phyloP scores from a whole-genome alignment of 2,797 vertebrate species.

The Chanos chanos region DNA sequence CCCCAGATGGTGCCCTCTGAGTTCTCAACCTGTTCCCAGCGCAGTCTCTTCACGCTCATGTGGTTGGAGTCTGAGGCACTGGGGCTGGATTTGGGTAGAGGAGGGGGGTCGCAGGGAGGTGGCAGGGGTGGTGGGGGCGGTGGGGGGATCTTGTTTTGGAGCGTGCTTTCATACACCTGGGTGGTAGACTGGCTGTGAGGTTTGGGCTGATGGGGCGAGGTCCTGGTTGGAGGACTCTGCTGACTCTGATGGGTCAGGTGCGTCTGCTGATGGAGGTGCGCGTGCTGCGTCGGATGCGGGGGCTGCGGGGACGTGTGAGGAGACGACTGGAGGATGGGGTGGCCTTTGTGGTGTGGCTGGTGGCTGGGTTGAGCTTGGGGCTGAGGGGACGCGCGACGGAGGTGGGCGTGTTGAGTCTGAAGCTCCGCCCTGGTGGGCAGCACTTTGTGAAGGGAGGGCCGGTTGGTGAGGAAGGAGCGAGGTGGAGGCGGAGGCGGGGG shows the following conservation, averaged over 20 bases:
- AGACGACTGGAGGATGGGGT: constrained; percentile 51
- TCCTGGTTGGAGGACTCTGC: constrained; percentile 54
- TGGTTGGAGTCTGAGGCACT: constrained; percentile 83
- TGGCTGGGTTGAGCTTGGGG: constrained; percentile 51
- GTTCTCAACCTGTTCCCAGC: constrained; percentile 99
- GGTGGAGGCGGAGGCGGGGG: constrained; percentile 72
- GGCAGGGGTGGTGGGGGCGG: constrained; percentile 73
- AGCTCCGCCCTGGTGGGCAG: constrained; percentile 57
- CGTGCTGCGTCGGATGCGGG: constrained; percentile 53
- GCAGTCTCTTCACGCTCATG: constrained; percentile 96
- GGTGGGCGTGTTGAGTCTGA: constrained; percentile 54
- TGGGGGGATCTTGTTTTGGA: constrained; percentile 58
- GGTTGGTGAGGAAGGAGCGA: constrained; percentile 64
- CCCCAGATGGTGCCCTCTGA: constrained; percentile 98
- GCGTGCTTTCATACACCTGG: constrained; percentile 54
- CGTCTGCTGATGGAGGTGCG: constrained; percentile 65
- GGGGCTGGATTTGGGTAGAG: constrained; percentile 71
- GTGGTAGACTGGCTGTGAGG: constrained; percentile 49
- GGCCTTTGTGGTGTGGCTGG: constrained; percentile 69
- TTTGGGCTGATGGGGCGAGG: constrained; percentile 42
- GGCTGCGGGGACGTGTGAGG: constrained; percentile 59
- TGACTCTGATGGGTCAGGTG: constrained; percentile 71
- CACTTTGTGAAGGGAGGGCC: constrained; percentile 64
- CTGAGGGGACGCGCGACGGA: constrained; percentile 39
- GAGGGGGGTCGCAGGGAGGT: constrained; percentile 69